These are phyloP conservation scores for Dinomys branickii DNA, from an alignment of 2,113 vertebrate genomes.

Conservation along the genomic window DNA sequence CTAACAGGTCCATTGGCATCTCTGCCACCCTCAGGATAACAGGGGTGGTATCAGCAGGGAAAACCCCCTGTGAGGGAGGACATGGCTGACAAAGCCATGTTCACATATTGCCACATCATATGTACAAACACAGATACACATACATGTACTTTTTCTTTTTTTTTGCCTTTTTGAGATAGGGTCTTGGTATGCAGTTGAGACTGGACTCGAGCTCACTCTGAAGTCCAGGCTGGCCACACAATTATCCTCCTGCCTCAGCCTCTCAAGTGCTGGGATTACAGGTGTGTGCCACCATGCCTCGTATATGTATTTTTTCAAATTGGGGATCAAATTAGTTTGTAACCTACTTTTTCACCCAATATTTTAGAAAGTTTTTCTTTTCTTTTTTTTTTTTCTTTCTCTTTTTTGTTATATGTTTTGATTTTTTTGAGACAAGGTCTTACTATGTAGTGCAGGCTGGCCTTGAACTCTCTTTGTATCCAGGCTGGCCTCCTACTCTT, in stretches of 20 bases:
- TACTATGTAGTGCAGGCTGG: not conserved
- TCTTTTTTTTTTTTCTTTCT: no score
- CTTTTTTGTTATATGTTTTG: not conserved
- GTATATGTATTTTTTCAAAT: not conserved
- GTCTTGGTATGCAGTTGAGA: no score
- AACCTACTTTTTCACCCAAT: not conserved
- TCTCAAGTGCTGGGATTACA: no score
- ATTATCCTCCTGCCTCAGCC: no score
- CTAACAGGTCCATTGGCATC: not conserved
- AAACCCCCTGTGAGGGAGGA: fast-evolving
- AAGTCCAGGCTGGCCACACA: no score
- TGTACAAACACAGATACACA: not conserved
- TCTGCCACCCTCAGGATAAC: not conserved
- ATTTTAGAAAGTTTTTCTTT: not conserved
- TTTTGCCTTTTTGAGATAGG: no score
- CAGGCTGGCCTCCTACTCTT: not conserved
- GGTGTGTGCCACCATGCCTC: no score
- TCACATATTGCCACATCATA: not conserved
- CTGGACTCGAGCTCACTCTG: no score
- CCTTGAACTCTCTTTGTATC: not conserved
- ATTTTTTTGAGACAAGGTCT: not conserved
- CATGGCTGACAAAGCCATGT: fast-evolving
- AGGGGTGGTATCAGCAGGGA: no score
- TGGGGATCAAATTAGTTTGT: not conserved
- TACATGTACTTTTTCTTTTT: no score